Conservation (phyloP, 2,888 invertebrate genomes). For the Amblyjoppa fuscipennis region DNA sequence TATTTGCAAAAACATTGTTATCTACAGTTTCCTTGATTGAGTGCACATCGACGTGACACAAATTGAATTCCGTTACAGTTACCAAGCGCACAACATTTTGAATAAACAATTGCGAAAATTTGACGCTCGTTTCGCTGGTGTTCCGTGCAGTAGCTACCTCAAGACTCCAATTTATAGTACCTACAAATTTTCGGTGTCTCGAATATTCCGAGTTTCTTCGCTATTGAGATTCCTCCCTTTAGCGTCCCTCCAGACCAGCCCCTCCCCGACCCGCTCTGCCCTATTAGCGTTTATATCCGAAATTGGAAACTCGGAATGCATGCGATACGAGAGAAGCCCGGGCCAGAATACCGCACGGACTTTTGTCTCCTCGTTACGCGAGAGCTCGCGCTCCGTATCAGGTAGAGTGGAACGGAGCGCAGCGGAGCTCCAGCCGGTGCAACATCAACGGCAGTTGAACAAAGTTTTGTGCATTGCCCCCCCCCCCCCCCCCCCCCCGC, state of each 20-base stretch:
- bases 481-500: neutral
- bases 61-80: too few relatives aligned
- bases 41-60: too few relatives aligned
- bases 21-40: too few relatives aligned
- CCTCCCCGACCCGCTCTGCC: neutral
- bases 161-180: neutral
- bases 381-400: conserved; percentile 39
- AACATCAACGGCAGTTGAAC: conserved; percentile 62
- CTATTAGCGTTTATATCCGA: conserved; percentile 46
- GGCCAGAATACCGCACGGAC: conserved; percentile 46
- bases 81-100: too few relatives aligned
- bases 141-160: too few relatives aligned
- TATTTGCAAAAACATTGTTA: too few relatives aligned
- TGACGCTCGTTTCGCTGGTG: too few relatives aligned
- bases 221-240: conserved; percentile 37
- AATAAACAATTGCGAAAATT: too few relatives aligned
- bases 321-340: conserved; percentile 46
- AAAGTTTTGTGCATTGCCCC: conserved; percentile 61
- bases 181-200: neutral
- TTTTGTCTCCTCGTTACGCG: conserved; percentile 60
- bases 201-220: conserved; percentile 21
- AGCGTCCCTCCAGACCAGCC: neutral
- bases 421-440: conserved; percentile 63
- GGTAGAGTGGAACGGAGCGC: conserved; percentile 32
- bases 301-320: conserved; percentile 58